Percentiles rank a stretch among this genome's conserved stretches.
phyloP scores from a whole-genome alignment of 2,888 invertebrate genomes.

The Epirrhoe alternata region DNA sequence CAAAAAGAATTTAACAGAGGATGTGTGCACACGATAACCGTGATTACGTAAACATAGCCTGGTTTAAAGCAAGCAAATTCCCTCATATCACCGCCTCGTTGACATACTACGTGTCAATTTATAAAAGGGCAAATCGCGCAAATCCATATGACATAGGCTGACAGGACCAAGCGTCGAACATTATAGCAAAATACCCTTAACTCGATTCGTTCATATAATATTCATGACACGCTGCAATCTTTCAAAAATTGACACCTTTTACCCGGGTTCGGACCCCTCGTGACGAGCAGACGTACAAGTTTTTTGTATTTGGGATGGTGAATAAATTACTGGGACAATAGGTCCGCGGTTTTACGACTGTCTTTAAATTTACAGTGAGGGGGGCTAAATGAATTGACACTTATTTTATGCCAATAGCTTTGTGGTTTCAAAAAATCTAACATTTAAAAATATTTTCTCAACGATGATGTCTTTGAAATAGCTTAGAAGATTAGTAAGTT shows the following conservation, averaged over 20 bases:
- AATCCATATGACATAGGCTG: constrained; percentile 84
- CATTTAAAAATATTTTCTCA: background rate
- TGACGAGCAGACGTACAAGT: constrained; percentile 77
- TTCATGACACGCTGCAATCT: constrained; percentile 84
- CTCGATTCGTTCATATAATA: constrained; percentile 84
- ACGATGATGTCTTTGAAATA: background rate
- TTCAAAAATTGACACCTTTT: constrained; percentile 85
- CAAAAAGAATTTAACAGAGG: background rate
- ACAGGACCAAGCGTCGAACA: constrained; percentile 79
- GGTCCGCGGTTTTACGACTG: constrained; percentile 58
- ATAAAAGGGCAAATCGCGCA: constrained; percentile 75
- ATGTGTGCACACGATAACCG: constrained; percentile 22
- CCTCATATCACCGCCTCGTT: constrained; percentile 61
- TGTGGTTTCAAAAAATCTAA: background rate
- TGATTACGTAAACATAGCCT: constrained; percentile 53
- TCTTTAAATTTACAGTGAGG: constrained; percentile 62
- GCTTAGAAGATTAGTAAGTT: constrained; percentile 3
- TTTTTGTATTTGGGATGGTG: constrained; percentile 78
- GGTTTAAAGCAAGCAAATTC: constrained; percentile 64
- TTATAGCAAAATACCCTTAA: constrained; percentile 84
- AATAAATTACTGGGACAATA: constrained; percentile 79
- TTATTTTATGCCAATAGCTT: background rate
- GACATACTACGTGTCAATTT: constrained; percentile 81
- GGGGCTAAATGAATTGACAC: constrained; percentile 46
- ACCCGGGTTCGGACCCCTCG: constrained; percentile 63